Base-by-base conservation (phyloP, 2,797 vertebrate genomes). In the Coendou prehensilis region DNA sequence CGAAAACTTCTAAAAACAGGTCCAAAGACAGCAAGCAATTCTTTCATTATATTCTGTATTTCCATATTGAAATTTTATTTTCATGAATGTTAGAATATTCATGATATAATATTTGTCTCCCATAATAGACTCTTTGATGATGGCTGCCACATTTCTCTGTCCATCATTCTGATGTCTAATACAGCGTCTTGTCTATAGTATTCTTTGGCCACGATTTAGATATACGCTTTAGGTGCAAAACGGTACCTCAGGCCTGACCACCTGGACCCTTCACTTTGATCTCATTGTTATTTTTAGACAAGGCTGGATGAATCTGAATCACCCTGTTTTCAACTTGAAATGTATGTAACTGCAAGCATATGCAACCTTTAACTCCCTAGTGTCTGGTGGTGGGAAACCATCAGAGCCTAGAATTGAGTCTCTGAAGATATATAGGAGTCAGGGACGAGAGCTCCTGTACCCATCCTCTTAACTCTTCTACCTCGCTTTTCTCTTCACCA, bases 241-340 rank as follows among this genome's bases (percentile, higher is more conserved):
- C 9, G 2, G 1, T 75, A 10, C 0, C 0, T 50, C 8, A 50
- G 9, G 1, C 0, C 20, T 71, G 59, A 28, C 2, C 15, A 30
- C 20, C 3, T 47, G 14, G 10, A 37, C 37, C 17, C 6, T 47
- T 64, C 33, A 1, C 6, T 57, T 41, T 47, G 14, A 28, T n/a
- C 1, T 10, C 33, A 18, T 3, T 73, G 11, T 4, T 52, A 4
- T 1, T 63, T 86, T 41, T 13, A 2, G 3, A 18, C 2, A 5
- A 54, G 18, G 15, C 8, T 69, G 14, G 22, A 9, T 18, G 47
- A 67, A 17, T 56, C 20, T 15, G 56, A 57, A 22, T 89, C 41
- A 76, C 50, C 69, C 64, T 89, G 22, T 67, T 63, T 82, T 33
- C 23, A 47, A 41, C 4, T 4, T 33, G n/a, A 37, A 76, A 14